Evolutionary conservation across 2,888 invertebrate genomes (phyloP).

Genomic region (Scaeva pyrastri): DNA sequence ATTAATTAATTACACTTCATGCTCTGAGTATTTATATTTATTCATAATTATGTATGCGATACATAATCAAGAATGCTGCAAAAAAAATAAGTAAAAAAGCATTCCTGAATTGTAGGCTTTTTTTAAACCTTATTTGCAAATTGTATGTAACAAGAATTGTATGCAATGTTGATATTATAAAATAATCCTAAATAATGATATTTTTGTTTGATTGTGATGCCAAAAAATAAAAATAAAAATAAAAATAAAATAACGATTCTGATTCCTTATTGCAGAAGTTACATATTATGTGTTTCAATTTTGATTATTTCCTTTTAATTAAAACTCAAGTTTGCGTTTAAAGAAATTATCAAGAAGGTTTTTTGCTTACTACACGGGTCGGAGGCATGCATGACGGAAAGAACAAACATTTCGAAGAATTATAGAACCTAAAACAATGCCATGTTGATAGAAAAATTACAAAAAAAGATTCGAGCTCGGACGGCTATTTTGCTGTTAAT

Average conservation of each 20-base stretch:
- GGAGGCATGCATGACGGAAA: no score
- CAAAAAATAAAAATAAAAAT: constrained; percentile 46
- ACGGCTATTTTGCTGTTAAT: no score
- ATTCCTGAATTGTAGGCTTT: constrained; percentile 8
- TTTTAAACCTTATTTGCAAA: constrained; percentile 22
- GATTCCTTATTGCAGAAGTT: constrained; percentile 35
- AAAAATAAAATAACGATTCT: constrained; percentile 47
- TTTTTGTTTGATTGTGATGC: constrained; percentile 69
- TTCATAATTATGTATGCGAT: constrained; percentile 25
- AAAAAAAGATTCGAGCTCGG: no score
- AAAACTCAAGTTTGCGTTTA: no score
- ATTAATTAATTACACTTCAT: background rate
- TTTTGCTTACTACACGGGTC: no score
- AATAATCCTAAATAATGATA: constrained; percentile 6
- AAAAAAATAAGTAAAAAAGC: background rate
- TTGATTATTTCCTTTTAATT: background rate
- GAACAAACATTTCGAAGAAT: no score
- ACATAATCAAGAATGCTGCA: constrained; percentile 21
- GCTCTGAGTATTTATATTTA: constrained; percentile 49
- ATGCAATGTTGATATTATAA: constrained; percentile 44
- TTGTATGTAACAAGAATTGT: constrained; percentile 33
- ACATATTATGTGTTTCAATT: no score
- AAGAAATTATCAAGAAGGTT: no score
- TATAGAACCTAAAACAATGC: no score
- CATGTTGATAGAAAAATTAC: no score